These are phyloP conservation scores for Rhincodon typus DNA, from an alignment of 2,797 vertebrate genomes.

Conservation along the genomic window DNA sequence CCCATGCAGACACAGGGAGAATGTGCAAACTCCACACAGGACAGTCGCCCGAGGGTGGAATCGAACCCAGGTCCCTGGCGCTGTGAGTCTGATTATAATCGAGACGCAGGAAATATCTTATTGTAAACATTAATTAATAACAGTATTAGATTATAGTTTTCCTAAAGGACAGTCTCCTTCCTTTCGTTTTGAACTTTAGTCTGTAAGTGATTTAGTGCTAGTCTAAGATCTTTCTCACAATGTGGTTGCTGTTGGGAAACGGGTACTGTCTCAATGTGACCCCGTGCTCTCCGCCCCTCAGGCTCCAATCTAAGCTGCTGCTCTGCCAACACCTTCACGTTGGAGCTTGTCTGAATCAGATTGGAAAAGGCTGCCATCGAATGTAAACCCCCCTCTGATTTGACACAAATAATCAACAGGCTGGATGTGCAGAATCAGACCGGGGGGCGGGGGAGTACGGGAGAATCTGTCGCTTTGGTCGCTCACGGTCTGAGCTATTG, in stretches of 20 bases:
- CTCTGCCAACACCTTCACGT: background rate
- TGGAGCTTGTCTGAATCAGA: background rate
- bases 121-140: background rate
- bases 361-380: background rate
- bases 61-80: too few species aligned
- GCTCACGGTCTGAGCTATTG: background rate
- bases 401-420: background rate
- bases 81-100: background rate
- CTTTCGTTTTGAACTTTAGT: background rate
- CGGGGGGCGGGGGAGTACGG: too few species aligned
- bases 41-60: too few species aligned
- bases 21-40: too few species aligned
- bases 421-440: too few species aligned
- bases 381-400: background rate
- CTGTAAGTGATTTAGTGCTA: background rate
- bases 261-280: background rate
- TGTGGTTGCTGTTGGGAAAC: background rate
- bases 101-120: background rate
- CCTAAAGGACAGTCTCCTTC: background rate
- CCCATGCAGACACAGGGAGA: too few species aligned
- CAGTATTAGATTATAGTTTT: background rate
- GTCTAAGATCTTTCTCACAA: background rate
- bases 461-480: background rate
- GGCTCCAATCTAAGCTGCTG: background rate
- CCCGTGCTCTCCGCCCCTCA: background rate